Evolutionary conservation across 2,888 invertebrate genomes (phyloP), one percentile per base, ranked within the genome.

Genomic region (Sinopyrophorus schimmeli): DNA sequence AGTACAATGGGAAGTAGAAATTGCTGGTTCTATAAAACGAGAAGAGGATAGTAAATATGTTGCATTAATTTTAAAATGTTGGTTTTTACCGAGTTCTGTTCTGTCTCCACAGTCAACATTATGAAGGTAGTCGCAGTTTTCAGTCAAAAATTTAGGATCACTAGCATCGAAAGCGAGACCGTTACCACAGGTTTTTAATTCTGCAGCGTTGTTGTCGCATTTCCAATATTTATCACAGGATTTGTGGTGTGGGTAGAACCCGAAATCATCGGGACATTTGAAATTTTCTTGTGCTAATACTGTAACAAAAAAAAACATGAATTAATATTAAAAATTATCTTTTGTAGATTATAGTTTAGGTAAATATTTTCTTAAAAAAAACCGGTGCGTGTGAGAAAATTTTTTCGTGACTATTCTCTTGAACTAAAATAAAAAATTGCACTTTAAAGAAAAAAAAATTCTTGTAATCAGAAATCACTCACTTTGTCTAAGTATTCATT

Each of bases 221-320:
- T 93, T 92, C 90, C 91, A 94, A 77, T 94, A 94, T 75, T 93
- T 93, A 79, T 94, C 94, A 74, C 94, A 94, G 35, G 91, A 91
- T 52, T 79, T 71, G 70, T 86, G 86, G 75, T 94, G 93, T 47
- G 93, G 92, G 77, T 92, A 94, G 80, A 93, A 94, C 18, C 93
- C 94, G 71, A 90, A 92, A 73, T 92, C 92, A 69, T 93, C 92
- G 18, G 93, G 93, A 69, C 94, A 94, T 79, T 92, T 91, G 82
- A 93, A 94, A 68, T 78, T 81, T 60, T 89, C 89, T 75, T 91
- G 91, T 61, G 82, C 87, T 67, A 79, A 78, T 67, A 80, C 84
- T 88, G 78, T 21, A 76, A 78, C 64, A 58, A 66, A 62, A 32
- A 21, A 21, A 38, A 9, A 16, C n/a, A n/a, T n/a, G n/a, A n/a